These are phyloP conservation scores for Bujurquina vittata DNA, from an alignment of 2,113 vertebrate genomes.

Conservation along the genomic window DNA sequence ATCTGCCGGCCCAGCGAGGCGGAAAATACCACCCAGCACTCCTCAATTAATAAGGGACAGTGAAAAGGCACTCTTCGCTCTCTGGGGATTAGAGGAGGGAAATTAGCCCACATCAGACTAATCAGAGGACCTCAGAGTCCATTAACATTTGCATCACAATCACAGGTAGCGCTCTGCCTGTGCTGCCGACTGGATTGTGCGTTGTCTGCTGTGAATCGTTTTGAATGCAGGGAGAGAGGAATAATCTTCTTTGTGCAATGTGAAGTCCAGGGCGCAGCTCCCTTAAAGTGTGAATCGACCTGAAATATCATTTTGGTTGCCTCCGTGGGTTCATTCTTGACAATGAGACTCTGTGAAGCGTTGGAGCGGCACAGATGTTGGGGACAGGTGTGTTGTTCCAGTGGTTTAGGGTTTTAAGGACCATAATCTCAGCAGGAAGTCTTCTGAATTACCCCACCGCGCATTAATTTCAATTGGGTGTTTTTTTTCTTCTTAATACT, in stretches of 20 bases:
- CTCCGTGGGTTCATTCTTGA: not conserved
- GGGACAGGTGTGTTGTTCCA: not conserved
- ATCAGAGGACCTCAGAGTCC: constrained; percentile 77
- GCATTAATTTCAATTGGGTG: not conserved
- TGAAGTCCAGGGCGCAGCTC: not conserved
- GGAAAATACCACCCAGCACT: constrained; percentile 88
- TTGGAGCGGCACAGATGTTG: not conserved
- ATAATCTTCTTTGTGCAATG: not conserved
- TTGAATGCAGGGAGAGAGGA: not conserved
- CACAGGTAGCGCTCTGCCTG: constrained; percentile 60
- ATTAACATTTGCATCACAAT: constrained; percentile 86
- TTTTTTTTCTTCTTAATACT: not conserved
- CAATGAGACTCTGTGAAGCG: not conserved
- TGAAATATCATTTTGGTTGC: not conserved
- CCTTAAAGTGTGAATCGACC: not conserved
- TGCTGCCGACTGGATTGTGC: constrained; percentile 34
- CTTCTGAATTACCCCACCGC: too few species aligned
- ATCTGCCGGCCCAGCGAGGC: constrained; percentile 81
- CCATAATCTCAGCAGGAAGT: not conserved
- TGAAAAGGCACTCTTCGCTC: constrained; percentile 81
- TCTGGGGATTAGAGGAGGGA: constrained; percentile 68
- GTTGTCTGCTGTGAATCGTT: not conserved
- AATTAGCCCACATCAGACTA: constrained; percentile 78
- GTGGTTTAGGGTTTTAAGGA: not conserved
- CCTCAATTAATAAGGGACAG: constrained; percentile 83